A percentile compares a stretch with the other conserved stretches of the same genome.
Evolutionary conservation across 2,113 vertebrate genomes (phyloP).

Genomic region (Candoia aspera): DNA sequence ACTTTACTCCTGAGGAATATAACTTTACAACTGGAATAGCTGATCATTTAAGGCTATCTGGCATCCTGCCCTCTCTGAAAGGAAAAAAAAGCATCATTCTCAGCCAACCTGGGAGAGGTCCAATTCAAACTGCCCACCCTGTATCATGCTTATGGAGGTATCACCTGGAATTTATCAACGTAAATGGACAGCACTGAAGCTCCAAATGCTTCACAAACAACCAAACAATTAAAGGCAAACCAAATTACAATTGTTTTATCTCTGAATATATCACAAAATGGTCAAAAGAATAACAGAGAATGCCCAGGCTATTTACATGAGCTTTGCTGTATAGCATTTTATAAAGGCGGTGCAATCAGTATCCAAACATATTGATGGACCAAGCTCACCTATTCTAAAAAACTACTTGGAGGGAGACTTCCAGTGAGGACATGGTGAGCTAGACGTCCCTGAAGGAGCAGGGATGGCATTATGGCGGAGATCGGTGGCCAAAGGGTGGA

Average conservation of each 20-base stretch:
- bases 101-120: neutral
- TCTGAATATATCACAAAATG: neutral
- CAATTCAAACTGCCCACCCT: neutral
- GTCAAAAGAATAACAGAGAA: neutral
- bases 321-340: neutral
- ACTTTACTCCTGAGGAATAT: neutral
- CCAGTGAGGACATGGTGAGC: too few relatives aligned
- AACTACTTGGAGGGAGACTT: too few relatives aligned
- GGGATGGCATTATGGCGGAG: too few relatives aligned
- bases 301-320: neutral
- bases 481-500: too few relatives aligned
- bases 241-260: neutral
- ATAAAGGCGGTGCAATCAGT: neutral
- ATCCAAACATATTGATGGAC: neutral
- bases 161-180: neutral
- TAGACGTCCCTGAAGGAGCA: too few relatives aligned
- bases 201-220: neutral
- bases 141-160: neutral
- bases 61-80: neutral
- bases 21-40: neutral
- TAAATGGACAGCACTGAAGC: neutral
- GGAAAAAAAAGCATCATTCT: too few relatives aligned
- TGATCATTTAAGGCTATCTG: neutral
- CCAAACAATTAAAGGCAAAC: neutral
- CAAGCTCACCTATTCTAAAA: neutral